These are phyloP conservation scores for Thunnus thynnus DNA, from an alignment of 2,113 vertebrate species.

Conservation along the genomic window DNA sequence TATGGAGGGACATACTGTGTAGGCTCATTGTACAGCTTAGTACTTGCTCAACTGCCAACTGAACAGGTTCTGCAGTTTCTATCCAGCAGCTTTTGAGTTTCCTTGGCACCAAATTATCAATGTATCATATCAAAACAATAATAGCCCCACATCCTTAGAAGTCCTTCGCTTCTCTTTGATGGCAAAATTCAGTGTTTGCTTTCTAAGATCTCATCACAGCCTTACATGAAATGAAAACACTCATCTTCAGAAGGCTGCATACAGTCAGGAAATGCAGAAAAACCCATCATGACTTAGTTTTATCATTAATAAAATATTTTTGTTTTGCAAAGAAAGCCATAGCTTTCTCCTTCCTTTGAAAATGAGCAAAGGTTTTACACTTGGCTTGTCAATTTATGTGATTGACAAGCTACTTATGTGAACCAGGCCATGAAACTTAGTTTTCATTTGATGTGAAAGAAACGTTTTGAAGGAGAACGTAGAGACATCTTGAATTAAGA, in stretches of 20 bases:
- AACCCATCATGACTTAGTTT: no score
- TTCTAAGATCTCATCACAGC: conserved; percentile 58
- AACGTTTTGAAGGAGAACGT: not conserved
- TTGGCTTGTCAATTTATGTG: no score
- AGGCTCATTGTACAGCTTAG: conserved; percentile 54
- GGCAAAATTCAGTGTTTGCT: conserved; percentile 35
- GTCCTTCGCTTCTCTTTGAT: conserved; percentile 39
- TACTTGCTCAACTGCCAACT: conserved; percentile 63
- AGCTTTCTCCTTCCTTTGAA: no score
- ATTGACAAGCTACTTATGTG: not conserved
- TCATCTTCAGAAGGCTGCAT: not conserved
- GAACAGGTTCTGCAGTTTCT: conserved; percentile 60
- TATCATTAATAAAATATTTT: no score
- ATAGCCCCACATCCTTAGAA: conserved; percentile 44
- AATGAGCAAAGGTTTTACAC: not conserved
- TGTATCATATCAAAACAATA: conserved; percentile 57
- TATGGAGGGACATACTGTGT: conserved; percentile 46
- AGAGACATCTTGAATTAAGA: no score
- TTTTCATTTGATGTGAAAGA: no score
- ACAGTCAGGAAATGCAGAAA: not conserved
- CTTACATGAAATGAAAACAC: not conserved
- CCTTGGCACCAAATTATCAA: conserved; percentile 63
- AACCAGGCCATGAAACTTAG: not conserved
- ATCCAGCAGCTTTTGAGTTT: conserved; percentile 69
- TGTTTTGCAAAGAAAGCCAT: no score